phyloP scores from a whole-genome alignment of 2,797 vertebrate genomes.

The Hoplostethus mediterraneus region DNA sequence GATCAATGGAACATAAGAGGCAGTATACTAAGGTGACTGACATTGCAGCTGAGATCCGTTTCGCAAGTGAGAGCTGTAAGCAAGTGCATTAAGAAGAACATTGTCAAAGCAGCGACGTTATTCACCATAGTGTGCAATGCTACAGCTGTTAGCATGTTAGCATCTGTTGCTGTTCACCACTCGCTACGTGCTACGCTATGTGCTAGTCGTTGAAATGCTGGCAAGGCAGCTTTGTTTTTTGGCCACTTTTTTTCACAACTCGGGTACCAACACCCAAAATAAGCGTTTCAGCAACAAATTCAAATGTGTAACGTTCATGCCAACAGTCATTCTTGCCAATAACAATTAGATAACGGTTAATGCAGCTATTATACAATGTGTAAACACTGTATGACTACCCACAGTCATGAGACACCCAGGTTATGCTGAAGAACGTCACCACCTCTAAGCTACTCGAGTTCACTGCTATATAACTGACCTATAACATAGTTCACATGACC shows the following conservation, averaged over 20 bases:
- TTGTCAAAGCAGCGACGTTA: not conserved
- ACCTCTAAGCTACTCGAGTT: not conserved
- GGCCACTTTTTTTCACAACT: no score
- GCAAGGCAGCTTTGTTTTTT: not conserved
- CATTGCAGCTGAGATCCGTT: not conserved
- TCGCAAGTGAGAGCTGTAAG: not conserved
- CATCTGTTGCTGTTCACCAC: not conserved
- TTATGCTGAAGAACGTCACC: no score
- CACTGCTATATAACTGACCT: not conserved
- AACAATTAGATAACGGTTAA: not conserved
- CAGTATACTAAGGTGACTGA: conserved; percentile 5
- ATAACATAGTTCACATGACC: not conserved
- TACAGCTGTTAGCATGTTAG: no score
- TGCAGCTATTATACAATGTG: not conserved
- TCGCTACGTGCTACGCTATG: no score
- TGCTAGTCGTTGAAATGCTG: not conserved
- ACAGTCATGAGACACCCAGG: no score
- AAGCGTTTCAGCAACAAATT: not conserved
- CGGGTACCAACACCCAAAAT: not conserved
- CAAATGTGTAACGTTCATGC: not conserved
- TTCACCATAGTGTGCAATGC: not conserved
- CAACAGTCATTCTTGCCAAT: not conserved
- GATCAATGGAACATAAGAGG: conserved; percentile 3
- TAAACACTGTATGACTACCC: not conserved
- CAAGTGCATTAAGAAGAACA: not conserved